Percentiles rank a stretch among this genome's conserved stretches.
Conservation (phyloP, 2,797 vertebrate species). For the Anguilla pacifica region DNA sequence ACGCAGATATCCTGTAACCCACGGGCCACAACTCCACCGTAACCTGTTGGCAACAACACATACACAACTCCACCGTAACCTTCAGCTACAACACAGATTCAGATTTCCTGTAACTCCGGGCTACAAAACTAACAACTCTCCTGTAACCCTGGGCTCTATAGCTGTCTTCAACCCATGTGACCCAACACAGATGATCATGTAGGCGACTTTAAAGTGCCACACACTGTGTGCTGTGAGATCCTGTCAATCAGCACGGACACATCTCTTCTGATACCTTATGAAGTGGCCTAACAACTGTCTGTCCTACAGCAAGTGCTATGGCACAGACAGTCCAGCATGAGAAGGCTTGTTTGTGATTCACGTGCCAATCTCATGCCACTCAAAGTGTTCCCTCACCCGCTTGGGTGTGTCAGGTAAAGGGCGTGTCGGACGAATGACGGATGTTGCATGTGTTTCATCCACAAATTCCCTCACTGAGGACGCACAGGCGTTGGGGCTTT, state of each 20-base stretch:
- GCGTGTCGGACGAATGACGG: slow-evolving; percentile 33
- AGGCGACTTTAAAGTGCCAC: neutral
- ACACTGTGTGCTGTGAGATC: neutral
- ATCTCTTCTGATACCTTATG: neutral
- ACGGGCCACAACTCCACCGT: no score
- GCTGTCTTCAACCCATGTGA: neutral
- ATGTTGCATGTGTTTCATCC: neutral
- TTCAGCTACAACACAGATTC: neutral
- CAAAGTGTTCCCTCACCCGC: neutral
- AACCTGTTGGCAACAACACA: neutral
- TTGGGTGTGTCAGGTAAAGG: slow-evolving; percentile 44
- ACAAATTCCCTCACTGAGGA: neutral
- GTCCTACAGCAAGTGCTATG: neutral
- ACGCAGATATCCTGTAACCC: neutral
- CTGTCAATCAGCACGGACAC: neutral
- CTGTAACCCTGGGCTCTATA: neutral
- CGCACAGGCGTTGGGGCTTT: neutral
- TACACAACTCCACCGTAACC: neutral
- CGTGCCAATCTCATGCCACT: slow-evolving; percentile 28
- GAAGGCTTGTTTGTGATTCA: slow-evolving; percentile 54
- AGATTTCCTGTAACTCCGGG: neutral
- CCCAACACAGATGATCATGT: neutral
- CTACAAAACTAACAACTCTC: neutral
- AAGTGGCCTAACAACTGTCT: neutral
- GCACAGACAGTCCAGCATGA: slow-evolving; percentile 41